Evolutionary conservation across 2,888 invertebrate species (phyloP).

Genomic region (Poecilobothrus nobilitatus): DNA sequence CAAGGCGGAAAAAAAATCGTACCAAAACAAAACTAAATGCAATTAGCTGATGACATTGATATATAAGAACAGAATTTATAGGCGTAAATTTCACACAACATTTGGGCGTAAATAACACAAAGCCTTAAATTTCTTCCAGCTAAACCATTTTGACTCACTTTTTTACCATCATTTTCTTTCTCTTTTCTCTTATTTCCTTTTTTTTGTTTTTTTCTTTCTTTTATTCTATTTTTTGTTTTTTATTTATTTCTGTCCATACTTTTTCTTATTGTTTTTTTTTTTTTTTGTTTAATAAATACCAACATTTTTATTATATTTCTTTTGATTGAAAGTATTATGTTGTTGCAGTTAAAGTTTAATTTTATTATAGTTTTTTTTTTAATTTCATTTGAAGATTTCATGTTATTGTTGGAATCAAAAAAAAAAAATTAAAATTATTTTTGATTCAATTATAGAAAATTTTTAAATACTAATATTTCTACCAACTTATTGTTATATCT

Average conservation of each 20-base stretch:
- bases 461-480: no score
- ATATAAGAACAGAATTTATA: slow-evolving; percentile 16
- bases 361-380: not conserved
- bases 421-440: no score
- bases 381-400: not conserved
- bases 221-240: no score
- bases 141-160: slow-evolving; percentile 1
- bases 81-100: slow-evolving; percentile 14
- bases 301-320: no score
- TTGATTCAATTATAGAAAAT: no score
- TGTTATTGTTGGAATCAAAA: not conserved
- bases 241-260: no score
- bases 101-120: slow-evolving; percentile 7
- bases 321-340: not conserved
- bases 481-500: no score
- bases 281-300: no score
- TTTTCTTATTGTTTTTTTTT: no score
- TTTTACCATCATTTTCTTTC: not conserved
- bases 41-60: slow-evolving; percentile 19
- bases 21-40: slow-evolving; percentile 10
- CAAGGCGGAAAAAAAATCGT: not conserved
- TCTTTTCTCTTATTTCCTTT: not conserved
- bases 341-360: not conserved
- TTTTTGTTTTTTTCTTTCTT: not conserved
- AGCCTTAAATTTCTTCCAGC: slow-evolving; percentile 7